Conservation (phyloP, 2,888 invertebrate genomes). For the Dusona sp. region DNA sequence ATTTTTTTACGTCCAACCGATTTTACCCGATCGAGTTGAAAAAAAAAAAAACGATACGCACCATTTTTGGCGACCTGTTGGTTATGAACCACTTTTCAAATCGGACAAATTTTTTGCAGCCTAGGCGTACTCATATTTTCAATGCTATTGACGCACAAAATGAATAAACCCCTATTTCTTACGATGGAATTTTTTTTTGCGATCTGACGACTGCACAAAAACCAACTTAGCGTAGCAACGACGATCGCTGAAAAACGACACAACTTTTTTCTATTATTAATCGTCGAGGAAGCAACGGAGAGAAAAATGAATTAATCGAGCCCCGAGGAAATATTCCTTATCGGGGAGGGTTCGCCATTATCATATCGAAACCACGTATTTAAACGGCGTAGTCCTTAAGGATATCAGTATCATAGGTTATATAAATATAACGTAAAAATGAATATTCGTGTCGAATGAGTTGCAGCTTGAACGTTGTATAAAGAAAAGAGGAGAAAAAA, state of each 20-base stretch:
- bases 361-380: constrained; percentile 72
- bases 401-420: constrained; percentile 70
- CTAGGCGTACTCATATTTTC: neutral
- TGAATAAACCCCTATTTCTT: neutral
- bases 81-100: neutral
- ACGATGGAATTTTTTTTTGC: neutral
- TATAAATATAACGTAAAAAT: constrained; percentile 48
- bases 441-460: constrained; percentile 54
- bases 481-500: constrained; percentile 40
- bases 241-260: neutral
- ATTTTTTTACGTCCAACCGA: constrained; percentile 12
- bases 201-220: neutral
- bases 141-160: neutral
- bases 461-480: constrained; percentile 50
- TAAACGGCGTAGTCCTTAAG: constrained; percentile 68
- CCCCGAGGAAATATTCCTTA: constrained; percentile 1
- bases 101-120: neutral
- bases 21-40: constrained; percentile 14
- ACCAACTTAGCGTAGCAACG: neutral
- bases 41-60: neutral
- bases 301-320: constrained; percentile 4
- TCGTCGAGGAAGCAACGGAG: neutral
- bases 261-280: neutral
- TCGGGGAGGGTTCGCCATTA: constrained; percentile 63
- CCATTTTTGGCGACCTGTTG: neutral